Evolutionary conservation across 2,113 vertebrate species (phyloP), one percentile per base, ranked within the genome.

Genomic region (Dicaeum eximium): DNA sequence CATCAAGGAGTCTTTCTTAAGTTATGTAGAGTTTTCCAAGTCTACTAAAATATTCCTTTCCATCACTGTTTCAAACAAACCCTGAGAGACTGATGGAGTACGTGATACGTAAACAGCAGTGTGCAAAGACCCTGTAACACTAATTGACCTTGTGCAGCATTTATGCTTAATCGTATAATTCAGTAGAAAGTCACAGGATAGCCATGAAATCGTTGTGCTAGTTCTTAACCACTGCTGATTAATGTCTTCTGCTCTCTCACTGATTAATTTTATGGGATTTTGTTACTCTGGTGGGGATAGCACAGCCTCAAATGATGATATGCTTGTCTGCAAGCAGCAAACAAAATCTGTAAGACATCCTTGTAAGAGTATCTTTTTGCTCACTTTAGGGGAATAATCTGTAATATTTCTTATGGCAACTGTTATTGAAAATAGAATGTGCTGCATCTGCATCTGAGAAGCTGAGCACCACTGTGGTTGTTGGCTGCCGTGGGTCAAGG

Each of bases 211-310:
- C 35, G 6, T 79, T 53, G 44, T 53, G 69, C 27, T 83, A n/a
- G 19, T 64, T 44, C 56, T 71, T 62, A 88, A 72, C 61, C 45
- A 53, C 56, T 89, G 66, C 38, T 86, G 80, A 85, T 85, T 83
- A 71, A 54, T 44, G 80, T 53, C 61, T 57, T 70, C 47, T 61
- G 28, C 57, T 86, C 44, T 60, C 48, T 80, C 40, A 9, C 25
- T 27, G 6, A 64, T 80, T 72, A 83, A 86, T 86, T 95, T 92
- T 92, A 82, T 82, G 83, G 65, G 84, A 30, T 81, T 91, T 94
- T 82, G 65, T 82, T 67, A 79, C 21, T 79, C 70, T 80, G 78
- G 10, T 58, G 60, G 66, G 66, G 79, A 87, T 75, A 77, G 75
- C 47, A 79, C 53, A 80, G 66, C 64, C 33, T 73, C 44, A 65